A percentile compares a stretch with the other conserved stretches of the same genome.
These are phyloP conservation scores for Marasmarcha lunaedactyla DNA, from an alignment of 2,888 invertebrate species.

Conservation along the genomic window DNA sequence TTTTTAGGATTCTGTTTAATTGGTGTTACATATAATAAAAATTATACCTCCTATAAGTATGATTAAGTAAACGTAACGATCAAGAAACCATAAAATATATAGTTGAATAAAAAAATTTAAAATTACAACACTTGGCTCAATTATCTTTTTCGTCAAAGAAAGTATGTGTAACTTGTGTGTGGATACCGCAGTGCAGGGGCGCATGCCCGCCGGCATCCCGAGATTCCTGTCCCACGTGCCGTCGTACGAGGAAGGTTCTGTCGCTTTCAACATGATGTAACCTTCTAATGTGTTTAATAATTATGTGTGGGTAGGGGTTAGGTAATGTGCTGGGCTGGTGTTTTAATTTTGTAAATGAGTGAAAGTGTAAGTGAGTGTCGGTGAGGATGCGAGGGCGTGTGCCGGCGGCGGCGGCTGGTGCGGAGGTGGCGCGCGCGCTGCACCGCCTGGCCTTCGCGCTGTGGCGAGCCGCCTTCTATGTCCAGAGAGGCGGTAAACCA, in stretches of 20 bases:
- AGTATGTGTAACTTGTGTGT: slow-evolving; percentile 17
- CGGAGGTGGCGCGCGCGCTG: slow-evolving; percentile 72
- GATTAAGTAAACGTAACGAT: too few species aligned
- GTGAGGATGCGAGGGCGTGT: slow-evolving; percentile 37
- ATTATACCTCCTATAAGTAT: too few species aligned
- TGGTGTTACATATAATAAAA: too few species aligned
- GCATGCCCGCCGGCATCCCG: slow-evolving; percentile 28
- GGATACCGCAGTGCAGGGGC: slow-evolving; percentile 52
- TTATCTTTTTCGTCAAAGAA: not conserved
- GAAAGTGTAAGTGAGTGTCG: slow-evolving; percentile 8
- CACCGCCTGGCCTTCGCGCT: slow-evolving; percentile 80
- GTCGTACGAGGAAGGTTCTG: slow-evolving; percentile 18
- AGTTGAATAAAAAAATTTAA: too few species aligned
- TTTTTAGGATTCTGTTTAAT: too few species aligned
- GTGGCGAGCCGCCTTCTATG: slow-evolving; percentile 80
- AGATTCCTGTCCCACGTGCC: slow-evolving; percentile 16
- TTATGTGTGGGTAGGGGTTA: not conserved
- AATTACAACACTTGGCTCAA: too few species aligned
- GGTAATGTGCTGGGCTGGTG: too few species aligned
- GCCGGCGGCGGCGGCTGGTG: slow-evolving; percentile 31
- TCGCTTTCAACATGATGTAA: slow-evolving; percentile 7
- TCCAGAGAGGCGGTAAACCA: slow-evolving; percentile 59
- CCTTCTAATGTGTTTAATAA: not conserved
- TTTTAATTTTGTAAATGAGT: slow-evolving; percentile 1
- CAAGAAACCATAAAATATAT: too few species aligned